A percentile compares a stretch with the other conserved stretches of the same genome.
phyloP scores from a whole-genome alignment of 2,888 invertebrate genomes.

The Melanophora roralis region DNA sequence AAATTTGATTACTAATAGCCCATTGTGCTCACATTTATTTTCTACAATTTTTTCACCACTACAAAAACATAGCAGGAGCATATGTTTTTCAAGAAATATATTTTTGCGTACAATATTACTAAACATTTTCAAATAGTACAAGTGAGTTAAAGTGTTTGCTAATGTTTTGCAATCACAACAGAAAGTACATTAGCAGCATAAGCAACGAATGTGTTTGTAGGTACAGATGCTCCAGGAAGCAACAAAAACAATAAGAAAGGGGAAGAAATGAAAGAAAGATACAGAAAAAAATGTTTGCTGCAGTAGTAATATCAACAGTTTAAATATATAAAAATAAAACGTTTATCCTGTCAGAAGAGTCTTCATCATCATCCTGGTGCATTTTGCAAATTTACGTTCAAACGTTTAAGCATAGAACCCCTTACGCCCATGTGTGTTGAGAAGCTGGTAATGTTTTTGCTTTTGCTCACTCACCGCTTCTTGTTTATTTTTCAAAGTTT shows the following conservation, averaged over 20 bases:
- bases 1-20: no score
- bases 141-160: background rate
- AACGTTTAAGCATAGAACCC: background rate
- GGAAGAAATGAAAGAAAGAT: background rate
- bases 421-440: background rate
- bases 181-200: background rate
- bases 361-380: slow-evolving; percentile 33
- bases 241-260: background rate
- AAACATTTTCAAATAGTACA: background rate
- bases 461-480: background rate
- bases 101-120: background rate
- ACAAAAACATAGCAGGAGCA: slow-evolving; percentile 29
- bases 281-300: background rate
- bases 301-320: slow-evolving; percentile 23
- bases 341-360: slow-evolving; percentile 48
- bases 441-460: background rate
- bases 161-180: background rate
- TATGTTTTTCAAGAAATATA: slow-evolving; percentile 4
- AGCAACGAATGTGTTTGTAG: background rate
- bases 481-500: no score
- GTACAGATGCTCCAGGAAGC: no score
- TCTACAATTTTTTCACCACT: background rate
- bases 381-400: background rate
- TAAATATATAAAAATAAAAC: slow-evolving; percentile 45
- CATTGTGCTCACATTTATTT: slow-evolving; percentile 1